Percentiles rank a stretch among this genome's conserved stretches.
phyloP scores from a whole-genome alignment of 1,140 invertebrate species.

The Dendrolimus punctatus region DNA sequence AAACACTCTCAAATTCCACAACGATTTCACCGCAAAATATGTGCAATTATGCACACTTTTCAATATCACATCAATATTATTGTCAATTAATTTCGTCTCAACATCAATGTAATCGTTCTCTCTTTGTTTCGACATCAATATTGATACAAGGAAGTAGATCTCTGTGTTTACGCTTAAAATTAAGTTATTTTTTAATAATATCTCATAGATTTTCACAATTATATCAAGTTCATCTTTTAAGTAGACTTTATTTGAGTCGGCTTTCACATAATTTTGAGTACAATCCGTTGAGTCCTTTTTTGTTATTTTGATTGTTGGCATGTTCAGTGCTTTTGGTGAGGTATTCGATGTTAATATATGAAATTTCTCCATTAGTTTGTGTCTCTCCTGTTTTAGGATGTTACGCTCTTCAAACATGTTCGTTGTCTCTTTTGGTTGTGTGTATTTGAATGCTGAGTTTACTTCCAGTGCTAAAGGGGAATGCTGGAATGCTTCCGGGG shows the following conservation, averaged over 20 bases:
- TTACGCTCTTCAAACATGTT: constrained; percentile 57
- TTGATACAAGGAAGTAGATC: constrained; percentile 63
- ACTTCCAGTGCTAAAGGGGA: constrained; percentile 43
- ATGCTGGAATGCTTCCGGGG: constrained; percentile 37
- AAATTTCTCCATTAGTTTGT: constrained; percentile 68
- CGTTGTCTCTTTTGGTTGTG: constrained; percentile 44
- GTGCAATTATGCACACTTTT: constrained; percentile 59
- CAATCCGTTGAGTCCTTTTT: constrained; percentile 36
- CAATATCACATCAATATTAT: constrained; percentile 35
- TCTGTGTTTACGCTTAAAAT: constrained; percentile 59
- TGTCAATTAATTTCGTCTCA: constrained; percentile 27
- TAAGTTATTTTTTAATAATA: constrained; percentile 56
- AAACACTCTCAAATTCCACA: constrained; percentile 43
- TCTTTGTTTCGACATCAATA: constrained; percentile 52
- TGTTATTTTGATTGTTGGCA: constrained; percentile 45
- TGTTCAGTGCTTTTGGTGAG: constrained; percentile 25
- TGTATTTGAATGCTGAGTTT: constrained; percentile 53
- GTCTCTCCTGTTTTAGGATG: constrained; percentile 56
- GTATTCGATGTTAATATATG: constrained; percentile 47
- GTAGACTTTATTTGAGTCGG: constrained; percentile 37
- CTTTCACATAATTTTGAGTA: constrained; percentile 28
- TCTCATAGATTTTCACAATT: constrained; percentile 51
- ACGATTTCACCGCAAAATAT: constrained; percentile 59
- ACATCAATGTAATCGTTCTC: constrained; percentile 33
- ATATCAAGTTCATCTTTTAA: constrained; percentile 50